Evolutionary conservation across 1,140 invertebrate genomes (phyloP).

Genomic region (Brachionus calyciflorus): DNA sequence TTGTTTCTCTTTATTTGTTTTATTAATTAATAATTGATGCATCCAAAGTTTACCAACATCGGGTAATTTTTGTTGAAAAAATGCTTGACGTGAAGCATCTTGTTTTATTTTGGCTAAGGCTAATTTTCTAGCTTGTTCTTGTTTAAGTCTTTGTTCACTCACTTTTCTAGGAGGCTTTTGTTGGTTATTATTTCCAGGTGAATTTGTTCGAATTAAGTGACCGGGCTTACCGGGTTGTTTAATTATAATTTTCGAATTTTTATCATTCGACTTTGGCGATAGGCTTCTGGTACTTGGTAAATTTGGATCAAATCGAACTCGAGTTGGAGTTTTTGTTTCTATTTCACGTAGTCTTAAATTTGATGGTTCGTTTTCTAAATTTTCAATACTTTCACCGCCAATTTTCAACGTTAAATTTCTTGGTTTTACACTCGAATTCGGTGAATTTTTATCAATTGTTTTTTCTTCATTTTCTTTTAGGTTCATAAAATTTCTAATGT

Average conservation of each 20-base stretch:
- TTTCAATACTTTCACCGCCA: conserved; percentile 14
- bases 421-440: not conserved
- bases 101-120: conserved; percentile 32
- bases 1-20: conserved; percentile 21
- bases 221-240: conserved; percentile 19
- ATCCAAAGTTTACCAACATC: conserved; percentile 37
- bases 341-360: not conserved
- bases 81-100: not conserved
- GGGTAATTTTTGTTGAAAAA: conserved; percentile 34
- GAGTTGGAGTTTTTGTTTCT: not conserved
- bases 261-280: not conserved
- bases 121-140: conserved; percentile 22
- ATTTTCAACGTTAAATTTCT: not conserved
- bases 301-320: conserved; percentile 28
- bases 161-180: not conserved
- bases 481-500: not conserved
- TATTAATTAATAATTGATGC: conserved; percentile 11
- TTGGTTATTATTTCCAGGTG: too few relatives aligned
- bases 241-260: conserved; percentile 1
- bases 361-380: conserved; percentile 24
- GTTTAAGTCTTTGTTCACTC: not conserved
- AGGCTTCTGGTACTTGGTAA: conserved; percentile 1
- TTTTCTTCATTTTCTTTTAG: not conserved
- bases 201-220: conserved; percentile 7
- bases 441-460: not conserved